Base-by-base conservation (phyloP, 2,797 vertebrate species). In the Thaleichthys pacificus region DNA sequence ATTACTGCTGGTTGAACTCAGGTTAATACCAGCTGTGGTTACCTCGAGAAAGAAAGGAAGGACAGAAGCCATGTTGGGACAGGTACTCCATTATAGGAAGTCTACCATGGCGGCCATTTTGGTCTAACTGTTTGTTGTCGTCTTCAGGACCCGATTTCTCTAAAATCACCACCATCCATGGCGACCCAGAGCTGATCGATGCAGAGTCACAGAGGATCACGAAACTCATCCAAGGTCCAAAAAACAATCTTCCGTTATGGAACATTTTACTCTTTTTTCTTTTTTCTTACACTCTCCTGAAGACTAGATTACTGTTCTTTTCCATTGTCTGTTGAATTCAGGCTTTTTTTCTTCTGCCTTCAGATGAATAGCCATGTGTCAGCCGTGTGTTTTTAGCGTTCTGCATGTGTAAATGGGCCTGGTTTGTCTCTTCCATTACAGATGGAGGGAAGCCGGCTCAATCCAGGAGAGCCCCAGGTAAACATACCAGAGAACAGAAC, bases 151-250 rank as follows among this genome's bases (percentile, higher is more conserved):
- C 91, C 11, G 91, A 93, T 77, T 91, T 93, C 58, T 89, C 92
- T 0, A 88, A 84, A 79, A 91, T 93, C 77, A 89, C 84, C 71
- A 90, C 87, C 73, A 84, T 92, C 72, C 88, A 89, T 0, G 77
- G 87, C 1, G 80, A 90, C 76, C 85, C 90, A 21, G 75, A 75
- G 19, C 77, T 92, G 81, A 78, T 93, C 2, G 70, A 87, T 0
- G 72, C 84, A 69, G 93, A 94, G 69, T 90, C 93, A 0, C 86
- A 90, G 61, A 90, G 83, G 82, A 93, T 94, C 73, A 82, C 89
- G 80, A 89, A 80, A 86, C 70, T 94, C 66, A 94, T 94, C 81
- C 75, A 89, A 91, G 88, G 93, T 94, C 30, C 82, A 11, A 2
- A 42, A 73, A 19, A 7, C 15, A n/a, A n/a, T 42, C 38, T 6